Base-by-base conservation (phyloP, 2,797 vertebrate species). In the Urosaurus nigricauda region DNA sequence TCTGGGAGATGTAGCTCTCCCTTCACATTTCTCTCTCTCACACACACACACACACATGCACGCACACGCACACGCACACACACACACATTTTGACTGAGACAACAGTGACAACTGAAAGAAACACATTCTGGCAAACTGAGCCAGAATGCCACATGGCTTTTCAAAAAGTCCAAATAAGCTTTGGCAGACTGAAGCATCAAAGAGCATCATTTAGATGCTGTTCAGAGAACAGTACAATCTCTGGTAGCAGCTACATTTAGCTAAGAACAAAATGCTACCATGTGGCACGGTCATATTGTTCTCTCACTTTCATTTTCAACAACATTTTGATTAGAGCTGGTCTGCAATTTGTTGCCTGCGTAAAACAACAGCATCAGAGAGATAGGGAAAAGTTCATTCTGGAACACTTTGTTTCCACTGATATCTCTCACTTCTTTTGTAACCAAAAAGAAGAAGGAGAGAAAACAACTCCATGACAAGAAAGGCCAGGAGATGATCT, bases 261-360 rank as follows among this genome's bases (percentile, higher is more conserved):
- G 51, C 80, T 71, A 90, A 90, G 89, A 91, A 91, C 56, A 88
- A 26, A 90, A 93, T 92, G 6, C 40, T 90, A 83, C 35, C 74
- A 51, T 86, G 75, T 86, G 63, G 70, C 37, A 51, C 1, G 40
- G 84, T 86, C 78, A 77, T 68, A 86, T 83, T 83, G 88, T 86
- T 89, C 84, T 89, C 70, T 89, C 70, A 86, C 79, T 89, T 89
- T 74, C 71, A 19, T 86, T 79, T 85, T 77, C 79, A 86, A 75
- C 79, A 86, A 82, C 58, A 68, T 89, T 89, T 89, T 89, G 79
- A 86, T 89, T 86, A 86, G 84, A 84, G 88, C 26, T 65, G 84
- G 58, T 82, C 71, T 77, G 79, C 60, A 77, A 70, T 89, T 82
- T 86, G 63, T 81, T 35, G 37, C 58, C 58, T 70, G 29, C 58